Conservation (phyloP, 2,888 invertebrate genomes). For the Platycnemis pennipes region DNA sequence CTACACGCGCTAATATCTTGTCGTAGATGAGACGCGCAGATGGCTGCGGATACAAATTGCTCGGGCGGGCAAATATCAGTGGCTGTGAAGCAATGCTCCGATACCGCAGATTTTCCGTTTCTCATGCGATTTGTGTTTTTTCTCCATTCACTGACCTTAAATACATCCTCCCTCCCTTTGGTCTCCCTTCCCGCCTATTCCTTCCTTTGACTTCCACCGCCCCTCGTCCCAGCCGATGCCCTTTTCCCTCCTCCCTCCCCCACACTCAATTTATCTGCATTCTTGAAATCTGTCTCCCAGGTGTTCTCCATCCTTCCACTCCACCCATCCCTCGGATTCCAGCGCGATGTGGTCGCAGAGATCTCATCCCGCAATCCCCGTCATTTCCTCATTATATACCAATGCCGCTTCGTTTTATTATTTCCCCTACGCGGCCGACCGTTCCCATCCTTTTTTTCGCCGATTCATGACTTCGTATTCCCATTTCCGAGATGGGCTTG, state of each 20-base stretch:
- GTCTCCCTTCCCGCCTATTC: not conserved
- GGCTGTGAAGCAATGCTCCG: not conserved
- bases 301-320: not conserved
- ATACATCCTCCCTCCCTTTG: not conserved
- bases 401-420: not conserved
- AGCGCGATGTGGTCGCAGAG: not conserved
- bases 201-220: not conserved
- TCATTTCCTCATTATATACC: constrained; percentile 10
- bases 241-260: not conserved
- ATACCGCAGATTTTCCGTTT: not conserved
- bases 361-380: not conserved
- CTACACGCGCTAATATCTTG: not conserved
- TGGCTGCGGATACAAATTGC: not conserved
- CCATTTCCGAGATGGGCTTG: not conserved
- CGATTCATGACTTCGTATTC: not conserved
- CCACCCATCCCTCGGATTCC: not conserved
- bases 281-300: not conserved
- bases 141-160: not conserved
- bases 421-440: not conserved
- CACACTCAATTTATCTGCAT: not conserved
- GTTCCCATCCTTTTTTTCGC: not conserved
- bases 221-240: not conserved
- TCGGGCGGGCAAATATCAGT: not conserved
- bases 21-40: not conserved
- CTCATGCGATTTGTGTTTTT: not conserved